Evolutionary conservation across 2,113 vertebrate species (phyloP), one percentile per base, ranked within the genome.

Genomic region (Amphiprion percula): DNA sequence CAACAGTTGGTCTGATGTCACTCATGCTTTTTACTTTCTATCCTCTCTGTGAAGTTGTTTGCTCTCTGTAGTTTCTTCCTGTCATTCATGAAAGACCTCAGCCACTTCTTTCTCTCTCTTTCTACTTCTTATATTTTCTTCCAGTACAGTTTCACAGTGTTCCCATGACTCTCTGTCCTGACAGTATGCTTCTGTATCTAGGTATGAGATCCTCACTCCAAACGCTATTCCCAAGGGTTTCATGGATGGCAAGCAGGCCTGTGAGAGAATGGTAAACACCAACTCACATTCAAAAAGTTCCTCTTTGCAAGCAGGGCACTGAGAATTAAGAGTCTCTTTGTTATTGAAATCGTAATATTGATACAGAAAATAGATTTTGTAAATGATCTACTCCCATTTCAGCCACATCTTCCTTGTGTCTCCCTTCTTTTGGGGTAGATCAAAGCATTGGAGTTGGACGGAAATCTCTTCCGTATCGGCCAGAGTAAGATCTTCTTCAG

Each of bases 401-500:
- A 58, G 44, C 10, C 41, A 11, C 59, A 12, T 10, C 6, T 21
- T 0, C 33, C 4, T 12, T 10, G 1, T 46, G 6, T 71, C 39
- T 72, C 0, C 33, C 33, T 10, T 7, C 10, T n/a, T 10, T 15
- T 67, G 50, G 52, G 21, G 60, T 68, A 99, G 98, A 99, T 99
- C 87, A 95, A 96, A 86, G 97, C 97, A n/a, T 94, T 99, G 83
- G 98, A 99, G 87, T 73, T 99, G 85, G 98, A 99, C 63, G 94
- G 96, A 26, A 99, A 99, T 90, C 92, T 99, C 49, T 99, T 96
- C 88, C 95, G 98, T 54, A 99, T 99, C 60, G 98, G 98, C 41
- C 98, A 99, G 91, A 99, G 98, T 92, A 99, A 99, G 92, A 99
- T 99, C 89, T 99, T 99, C 92, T 99, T 99, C 94, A 95, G 98